phyloP scores from a whole-genome alignment of 2,888 invertebrate species.

The Criorhina ranunculi region DNA sequence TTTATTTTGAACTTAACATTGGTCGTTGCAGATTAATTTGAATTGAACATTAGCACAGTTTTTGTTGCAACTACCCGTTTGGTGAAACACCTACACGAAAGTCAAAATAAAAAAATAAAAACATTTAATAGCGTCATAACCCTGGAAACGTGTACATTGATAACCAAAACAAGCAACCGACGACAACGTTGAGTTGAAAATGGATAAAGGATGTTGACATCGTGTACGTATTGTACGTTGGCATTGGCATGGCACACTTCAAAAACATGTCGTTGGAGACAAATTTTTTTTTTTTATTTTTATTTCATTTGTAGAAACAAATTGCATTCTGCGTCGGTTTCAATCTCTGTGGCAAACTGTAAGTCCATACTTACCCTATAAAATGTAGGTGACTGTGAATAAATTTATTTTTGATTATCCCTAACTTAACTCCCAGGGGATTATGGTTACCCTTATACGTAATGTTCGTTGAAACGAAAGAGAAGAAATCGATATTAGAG shows the following conservation, averaged over 20 bases:
- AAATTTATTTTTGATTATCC: conserved; percentile 28
- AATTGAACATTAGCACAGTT: no score
- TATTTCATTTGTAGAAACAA: conserved; percentile 16
- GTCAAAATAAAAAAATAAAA: conserved; percentile 19
- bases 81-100: conserved; percentile 6
- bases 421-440: conserved; percentile 13
- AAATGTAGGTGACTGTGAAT: conserved; percentile 13
- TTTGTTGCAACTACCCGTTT: neutral
- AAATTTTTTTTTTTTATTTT: conserved; percentile 8
- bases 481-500: conserved; percentile 4
- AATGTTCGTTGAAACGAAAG: neutral
- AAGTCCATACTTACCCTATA: conserved; percentile 2
- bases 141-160: neutral
- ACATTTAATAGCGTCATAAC: conserved; percentile 20
- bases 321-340: conserved; percentile 26
- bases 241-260: neutral
- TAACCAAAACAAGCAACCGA: conserved; percentile 2
- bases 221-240: neutral
- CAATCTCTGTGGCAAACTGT: conserved; percentile 8
- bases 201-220: conserved; percentile 19
- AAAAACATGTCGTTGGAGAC: conserved; percentile 8
- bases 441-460: conserved; percentile 14
- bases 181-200: conserved; percentile 19
- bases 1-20: no score
- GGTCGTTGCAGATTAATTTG: no score